Evolutionary conservation across 2,797 vertebrate species (phyloP), one percentile per base, ranked within the genome.

Genomic region (Sphenodon punctatus): DNA sequence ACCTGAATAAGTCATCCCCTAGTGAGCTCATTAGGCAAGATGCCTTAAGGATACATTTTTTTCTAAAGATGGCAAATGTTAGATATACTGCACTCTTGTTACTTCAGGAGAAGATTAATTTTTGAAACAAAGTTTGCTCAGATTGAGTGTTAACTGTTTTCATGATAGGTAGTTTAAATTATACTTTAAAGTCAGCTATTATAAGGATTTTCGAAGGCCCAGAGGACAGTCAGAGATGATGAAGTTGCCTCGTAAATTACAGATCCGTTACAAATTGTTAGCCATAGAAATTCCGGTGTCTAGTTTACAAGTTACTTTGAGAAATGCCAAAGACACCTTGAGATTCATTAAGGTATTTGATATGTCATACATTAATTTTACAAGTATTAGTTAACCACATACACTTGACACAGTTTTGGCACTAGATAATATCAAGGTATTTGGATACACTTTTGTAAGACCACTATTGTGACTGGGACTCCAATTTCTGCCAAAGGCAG

Each of bases 1-100:
- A 88, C 79, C 53, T 90, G 75, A 89, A 85, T 91, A 88, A 81
- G 72, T 93, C 19, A 78, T 90, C 85, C 80, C 46, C 53, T 82
- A 69, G 53, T 85, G 78, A 91, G 88, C 36, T 88, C 70, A 73
- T 77, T 89, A 86, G 69, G 15, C 46, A 77, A 56, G 25, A 41
- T 82, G 8, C 45, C 70, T 84, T 83, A 76, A 39, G n/a, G 55
- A 25, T 60, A 17, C 66, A 65, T 25, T 58, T 55, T 55, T 20
- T 15, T 6, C n/a, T 38, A 53, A 15, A 30, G 13, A 48, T 78
- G 19, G 20, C 53, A 78, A 53, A 39, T 81, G 89, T 68, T 70
- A 84, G n/a, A 58, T 60, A 13, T 5, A 68, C 8, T 25, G 17
- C 84, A 45, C 15, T 19, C 10, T 78, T 72, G 9, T 67, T 89